Conservation (phyloP, 2,113 vertebrate genomes). For the Xenopus tropicalis region UCB_Xtro_10.0 CM004450.2:70234001-70234500, state of each 20-base stretch:
- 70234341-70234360: constrained; percentile 77
- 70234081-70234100: no score
- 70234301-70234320: constrained; percentile 79
- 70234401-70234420: neutral
- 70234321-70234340: constrained; percentile 83
- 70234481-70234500: no score
- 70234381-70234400: neutral
- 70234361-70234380: no score
- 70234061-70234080: neutral
- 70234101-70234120: constrained; percentile 65
- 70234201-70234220: constrained; percentile 83
- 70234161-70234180: constrained; percentile 76
- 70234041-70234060: no score
- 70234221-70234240: constrained; percentile 79
- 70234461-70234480: no score
- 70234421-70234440: no score
- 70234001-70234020: neutral
- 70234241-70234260: constrained; percentile 74
- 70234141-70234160: constrained; percentile 83
- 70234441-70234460: no score
- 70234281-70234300: constrained; percentile 84
- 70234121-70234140: constrained; percentile 88
- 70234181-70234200: constrained; percentile 75
- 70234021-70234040: no score
- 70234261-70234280: constrained; percentile 80